Percentiles rank a stretch among this genome's conserved stretches.
These are phyloP conservation scores for Samia ricini DNA, from an alignment of 1,140 invertebrate genomes.

Conservation along the genomic window DNA sequence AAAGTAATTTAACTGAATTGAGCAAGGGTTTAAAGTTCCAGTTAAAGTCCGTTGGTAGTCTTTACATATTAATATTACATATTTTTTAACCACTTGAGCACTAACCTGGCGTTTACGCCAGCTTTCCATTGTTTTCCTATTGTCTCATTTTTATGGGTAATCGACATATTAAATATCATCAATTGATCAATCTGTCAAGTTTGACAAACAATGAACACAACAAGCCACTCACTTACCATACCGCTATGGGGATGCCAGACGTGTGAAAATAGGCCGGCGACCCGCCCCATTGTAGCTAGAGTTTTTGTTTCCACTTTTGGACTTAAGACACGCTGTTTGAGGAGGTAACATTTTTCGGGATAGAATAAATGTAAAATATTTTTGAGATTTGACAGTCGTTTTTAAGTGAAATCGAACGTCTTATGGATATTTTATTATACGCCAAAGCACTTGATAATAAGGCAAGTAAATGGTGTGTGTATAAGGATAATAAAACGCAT, in stretches of 20 bases:
- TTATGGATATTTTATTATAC: not conserved
- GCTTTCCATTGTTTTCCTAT: no score
- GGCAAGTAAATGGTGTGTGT: not conserved
- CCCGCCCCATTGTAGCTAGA: constrained; percentile 35
- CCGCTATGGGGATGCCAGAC: constrained; percentile 16
- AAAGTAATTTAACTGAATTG: no score
- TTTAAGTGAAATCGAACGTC: not conserved
- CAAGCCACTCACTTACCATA: constrained; percentile 32
- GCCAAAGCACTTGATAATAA: not conserved
- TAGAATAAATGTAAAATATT: not conserved
- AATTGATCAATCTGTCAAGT: no score
- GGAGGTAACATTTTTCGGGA: constrained; percentile 2
- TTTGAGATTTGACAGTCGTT: not conserved
- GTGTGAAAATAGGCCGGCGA: constrained; percentile 50
- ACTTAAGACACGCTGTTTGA: constrained; percentile 22
- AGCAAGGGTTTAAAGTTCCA: no score
- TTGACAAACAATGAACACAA: no score
- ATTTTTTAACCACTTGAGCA: no score
- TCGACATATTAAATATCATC: no score
- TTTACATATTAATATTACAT: no score
- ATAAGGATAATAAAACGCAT: not conserved
- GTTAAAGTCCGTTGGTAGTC: no score
- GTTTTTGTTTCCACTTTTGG: constrained; percentile 45
- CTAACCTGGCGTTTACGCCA: no score
- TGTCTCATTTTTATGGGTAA: no score